These are phyloP conservation scores for Lithobates sylvaticus DNA, from an alignment of 2,797 vertebrate genomes.

Conservation along the genomic window DNA sequence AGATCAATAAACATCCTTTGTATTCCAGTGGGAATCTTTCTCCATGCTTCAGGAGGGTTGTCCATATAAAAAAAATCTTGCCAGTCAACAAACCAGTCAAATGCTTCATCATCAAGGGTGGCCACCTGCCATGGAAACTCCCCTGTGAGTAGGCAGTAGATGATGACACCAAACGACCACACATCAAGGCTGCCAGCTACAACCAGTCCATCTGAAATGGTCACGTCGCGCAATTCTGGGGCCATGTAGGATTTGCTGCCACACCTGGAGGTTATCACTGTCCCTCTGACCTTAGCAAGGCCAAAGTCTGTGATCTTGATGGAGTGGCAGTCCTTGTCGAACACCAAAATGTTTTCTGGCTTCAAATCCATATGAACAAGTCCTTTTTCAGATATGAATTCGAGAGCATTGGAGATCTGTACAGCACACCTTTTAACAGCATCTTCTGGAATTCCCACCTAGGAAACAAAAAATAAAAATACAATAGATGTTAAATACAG, in stretches of 20 bases:
- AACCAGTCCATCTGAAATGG: neutral
- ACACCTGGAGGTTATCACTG: too few relatives aligned
- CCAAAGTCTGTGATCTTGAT: neutral
- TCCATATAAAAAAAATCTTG: too few relatives aligned
- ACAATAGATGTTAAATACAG: too few relatives aligned
- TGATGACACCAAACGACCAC: neutral
- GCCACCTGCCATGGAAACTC: neutral
- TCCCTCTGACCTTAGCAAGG: neutral
- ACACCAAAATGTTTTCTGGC: neutral
- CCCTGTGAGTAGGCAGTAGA: neutral
- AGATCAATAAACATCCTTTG: neutral
- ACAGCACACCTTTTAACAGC: neutral
- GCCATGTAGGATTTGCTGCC: neutral
- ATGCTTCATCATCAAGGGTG: neutral
- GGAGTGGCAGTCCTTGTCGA: neutral
- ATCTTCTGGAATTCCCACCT: too few relatives aligned
- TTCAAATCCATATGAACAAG: neutral
- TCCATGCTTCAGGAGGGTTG: neutral
- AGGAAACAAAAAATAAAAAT: too few relatives aligned
- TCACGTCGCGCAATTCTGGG: neutral
- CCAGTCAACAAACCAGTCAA: neutral
- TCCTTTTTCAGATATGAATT: neutral
- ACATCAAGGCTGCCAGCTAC: neutral
- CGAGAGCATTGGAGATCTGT: neutral
- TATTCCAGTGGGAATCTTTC: neutral